phyloP scores from a whole-genome alignment of 2,797 vertebrate genomes.

The Falco naumanni region DNA sequence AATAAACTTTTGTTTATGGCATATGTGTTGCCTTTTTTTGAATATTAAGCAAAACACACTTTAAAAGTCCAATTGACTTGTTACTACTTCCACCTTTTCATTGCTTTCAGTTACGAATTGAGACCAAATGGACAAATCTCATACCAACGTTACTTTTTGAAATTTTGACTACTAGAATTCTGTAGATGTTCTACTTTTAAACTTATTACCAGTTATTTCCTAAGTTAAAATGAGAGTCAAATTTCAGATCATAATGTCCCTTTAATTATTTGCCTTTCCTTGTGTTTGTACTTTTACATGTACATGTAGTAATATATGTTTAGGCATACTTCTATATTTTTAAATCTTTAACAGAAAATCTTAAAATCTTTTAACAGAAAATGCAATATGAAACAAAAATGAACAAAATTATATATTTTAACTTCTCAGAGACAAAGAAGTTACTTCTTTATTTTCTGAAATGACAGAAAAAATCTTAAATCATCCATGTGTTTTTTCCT shows the following conservation, averaged over 20 bases:
- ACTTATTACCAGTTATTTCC: not conserved
- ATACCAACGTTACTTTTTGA: constrained; percentile 18
- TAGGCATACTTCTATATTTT: accelerated
- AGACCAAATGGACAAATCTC: constrained; percentile 32
- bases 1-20: too few species aligned
- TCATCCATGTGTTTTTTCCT: not conserved
- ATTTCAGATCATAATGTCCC: not conserved
- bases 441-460: not conserved
- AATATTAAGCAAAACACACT: not conserved
- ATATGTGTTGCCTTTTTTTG: not conserved
- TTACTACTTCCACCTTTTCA: not conserved
- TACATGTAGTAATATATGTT: not conserved
- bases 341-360: not conserved
- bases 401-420: not conserved
- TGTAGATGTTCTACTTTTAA: not conserved
- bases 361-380: not conserved
- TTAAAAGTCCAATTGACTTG: not conserved
- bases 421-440: not conserved
- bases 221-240: not conserved
- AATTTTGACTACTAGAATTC: not conserved
- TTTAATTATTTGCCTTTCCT: not conserved
- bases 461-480: not conserved
- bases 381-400: not conserved
- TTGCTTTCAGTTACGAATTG: constrained; percentile 18
- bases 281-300: not conserved